Evolutionary conservation across 2,888 invertebrate genomes (phyloP).

Genomic region (Seira ritae): DNA sequence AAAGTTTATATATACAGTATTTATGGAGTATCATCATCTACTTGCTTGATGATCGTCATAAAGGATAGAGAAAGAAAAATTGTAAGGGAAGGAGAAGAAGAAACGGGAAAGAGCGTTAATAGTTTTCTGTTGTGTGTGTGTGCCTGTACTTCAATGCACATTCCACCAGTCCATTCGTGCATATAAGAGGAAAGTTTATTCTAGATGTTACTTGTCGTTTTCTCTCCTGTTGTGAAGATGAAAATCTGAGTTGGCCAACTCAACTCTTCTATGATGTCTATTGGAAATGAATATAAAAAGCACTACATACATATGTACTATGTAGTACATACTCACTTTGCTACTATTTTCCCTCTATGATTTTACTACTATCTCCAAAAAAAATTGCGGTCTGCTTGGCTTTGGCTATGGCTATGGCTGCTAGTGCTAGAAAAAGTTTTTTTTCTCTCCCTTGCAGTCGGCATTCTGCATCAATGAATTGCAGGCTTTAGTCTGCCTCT

Average conservation of each 20-base stretch:
- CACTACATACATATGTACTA: too few species aligned
- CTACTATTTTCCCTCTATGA: too few species aligned
- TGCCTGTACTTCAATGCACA: neutral
- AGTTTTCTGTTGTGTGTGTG: slow-evolving; percentile 9
- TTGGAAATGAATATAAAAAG: too few species aligned
- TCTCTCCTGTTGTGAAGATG: neutral
- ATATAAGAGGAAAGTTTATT: neutral
- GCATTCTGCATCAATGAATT: neutral
- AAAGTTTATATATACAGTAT: neutral
- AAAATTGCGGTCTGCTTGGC: too few species aligned
- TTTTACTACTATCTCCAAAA: too few species aligned
- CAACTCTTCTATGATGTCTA: too few species aligned
- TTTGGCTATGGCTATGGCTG: too few species aligned
- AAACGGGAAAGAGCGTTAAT: neutral
- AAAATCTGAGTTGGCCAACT: neutral
- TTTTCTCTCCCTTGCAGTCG: too few species aligned
- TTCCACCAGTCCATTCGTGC: neutral
- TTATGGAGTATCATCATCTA: slow-evolving; percentile 7
- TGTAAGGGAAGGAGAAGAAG: neutral
- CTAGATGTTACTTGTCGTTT: neutral
- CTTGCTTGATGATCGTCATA: neutral
- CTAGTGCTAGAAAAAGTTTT: too few species aligned
- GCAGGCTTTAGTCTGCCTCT: neutral
- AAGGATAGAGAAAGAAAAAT: neutral
- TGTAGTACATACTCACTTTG: too few species aligned